Base-by-base conservation (phyloP, 2,113 vertebrate species). In the Oceanites oceanicus region DNA sequence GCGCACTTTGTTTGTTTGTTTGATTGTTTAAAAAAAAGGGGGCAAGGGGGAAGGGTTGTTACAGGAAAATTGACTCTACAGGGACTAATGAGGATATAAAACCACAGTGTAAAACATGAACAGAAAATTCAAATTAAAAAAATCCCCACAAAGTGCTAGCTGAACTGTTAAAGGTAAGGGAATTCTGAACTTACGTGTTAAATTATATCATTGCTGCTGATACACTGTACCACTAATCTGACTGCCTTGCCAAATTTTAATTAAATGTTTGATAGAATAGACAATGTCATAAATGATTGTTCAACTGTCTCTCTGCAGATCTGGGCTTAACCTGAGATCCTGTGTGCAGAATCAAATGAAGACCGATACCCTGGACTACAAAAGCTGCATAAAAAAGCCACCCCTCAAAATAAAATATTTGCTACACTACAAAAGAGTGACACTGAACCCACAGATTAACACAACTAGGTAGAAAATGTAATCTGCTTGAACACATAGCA, bases 321-420 rank as follows among this genome's bases (percentile, higher is more conserved):
- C 94, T 99, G 98, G 98, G 98, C 98, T 58, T 99, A 97, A 98
- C 82, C 44, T 53, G 75, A 67, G 62, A 82, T 61, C 10, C 82
- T 3, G 7, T 53, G 6, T 49, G 55, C 73, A 61, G 53, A 53
- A 59, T 25, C 63, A 32, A 75, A 45, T 11, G 71, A 73, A 92
- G 63, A 75, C 29, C 63, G 90, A 90, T 56, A 83, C 25, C 38
- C 70, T 70, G 91, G 77, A 88, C 81, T 86, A 79, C 70, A 79
- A 90, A 67, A 93, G 10, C 66, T 42, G 85, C 92, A 56, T 91
- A 42, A 68, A 66, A 75, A 66, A 74, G 65, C 36, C 52, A 38
- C 84, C 58, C 56, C 42, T 93, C 91, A 63, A 61, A 76, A 68
- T 87, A 42, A 42, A 52, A 16, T 90, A 9, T 59, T 74, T 71